Percentiles rank a stretch among this genome's conserved stretches.
Conservation (phyloP, 2,888 invertebrate genomes). For the Nephrotoma appendiculata region DNA sequence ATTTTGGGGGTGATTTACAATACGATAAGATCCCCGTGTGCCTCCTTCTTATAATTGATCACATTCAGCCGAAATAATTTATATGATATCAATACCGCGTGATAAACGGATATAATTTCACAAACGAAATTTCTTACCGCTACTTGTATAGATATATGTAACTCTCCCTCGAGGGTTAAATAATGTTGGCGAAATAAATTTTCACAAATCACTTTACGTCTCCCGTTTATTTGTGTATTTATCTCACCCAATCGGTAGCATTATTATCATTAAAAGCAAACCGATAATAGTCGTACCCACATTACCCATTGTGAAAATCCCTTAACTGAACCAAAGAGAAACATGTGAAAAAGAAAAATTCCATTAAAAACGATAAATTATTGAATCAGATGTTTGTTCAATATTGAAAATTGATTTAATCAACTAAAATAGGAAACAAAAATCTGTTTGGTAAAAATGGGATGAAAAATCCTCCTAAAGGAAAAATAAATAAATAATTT, state of each 20-base stretch:
- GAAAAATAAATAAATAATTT: background rate
- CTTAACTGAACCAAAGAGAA: background rate
- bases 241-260: background rate
- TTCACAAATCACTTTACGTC: background rate
- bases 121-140: background rate
- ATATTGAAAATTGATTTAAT: background rate
- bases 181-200: background rate
- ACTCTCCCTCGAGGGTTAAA: background rate
- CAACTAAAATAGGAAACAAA: background rate
- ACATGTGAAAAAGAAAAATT: background rate
- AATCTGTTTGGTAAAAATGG: background rate
- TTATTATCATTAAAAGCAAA: background rate
- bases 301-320: background rate
- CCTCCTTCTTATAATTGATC: background rate
- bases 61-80: background rate
- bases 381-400: background rate
- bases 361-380: background rate
- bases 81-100: background rate
- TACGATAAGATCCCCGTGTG: background rate
- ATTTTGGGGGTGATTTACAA: background rate
- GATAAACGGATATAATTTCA: background rate
- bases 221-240: background rate
- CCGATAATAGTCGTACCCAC: background rate
- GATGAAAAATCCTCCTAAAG: background rate
- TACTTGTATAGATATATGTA: background rate